Evolutionary conservation across 2,888 invertebrate species (phyloP).

Genomic region (Pecten maximus): DNA sequence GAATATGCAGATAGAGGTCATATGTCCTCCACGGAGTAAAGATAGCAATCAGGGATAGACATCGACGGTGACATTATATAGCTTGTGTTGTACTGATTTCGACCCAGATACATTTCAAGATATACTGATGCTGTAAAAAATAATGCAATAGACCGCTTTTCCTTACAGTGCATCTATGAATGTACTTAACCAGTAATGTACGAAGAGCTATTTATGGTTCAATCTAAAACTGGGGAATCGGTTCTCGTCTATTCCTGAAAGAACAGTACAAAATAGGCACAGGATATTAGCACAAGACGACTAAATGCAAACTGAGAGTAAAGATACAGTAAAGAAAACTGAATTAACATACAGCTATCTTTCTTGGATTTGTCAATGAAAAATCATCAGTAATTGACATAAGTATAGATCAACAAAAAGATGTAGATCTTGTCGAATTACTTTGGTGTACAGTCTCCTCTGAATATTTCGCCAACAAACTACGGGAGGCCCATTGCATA

Average conservation of each 20-base stretch:
- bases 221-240: not conserved
- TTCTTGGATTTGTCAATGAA: no score
- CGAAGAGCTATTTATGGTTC: not conserved
- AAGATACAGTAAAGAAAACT: no score
- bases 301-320: no score
- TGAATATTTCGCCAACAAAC: no score
- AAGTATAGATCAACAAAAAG: no score
- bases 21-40: not conserved
- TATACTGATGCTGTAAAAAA: not conserved
- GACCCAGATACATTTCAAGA: not conserved
- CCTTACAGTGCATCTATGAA: not conserved
- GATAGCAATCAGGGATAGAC: not conserved
- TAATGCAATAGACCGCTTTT: not conserved
- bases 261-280: no score
- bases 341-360: no score
- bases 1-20: not conserved
- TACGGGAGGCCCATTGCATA: no score
- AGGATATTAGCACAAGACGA: no score
- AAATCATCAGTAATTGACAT: no score
- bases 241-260: not conserved
- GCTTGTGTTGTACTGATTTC: not conserved
- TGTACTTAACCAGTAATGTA: not conserved
- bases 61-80: not conserved
- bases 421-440: no score
- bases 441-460: no score